Conservation (phyloP, 1,140 invertebrate genomes). For the Bombus confusus region DNA sequence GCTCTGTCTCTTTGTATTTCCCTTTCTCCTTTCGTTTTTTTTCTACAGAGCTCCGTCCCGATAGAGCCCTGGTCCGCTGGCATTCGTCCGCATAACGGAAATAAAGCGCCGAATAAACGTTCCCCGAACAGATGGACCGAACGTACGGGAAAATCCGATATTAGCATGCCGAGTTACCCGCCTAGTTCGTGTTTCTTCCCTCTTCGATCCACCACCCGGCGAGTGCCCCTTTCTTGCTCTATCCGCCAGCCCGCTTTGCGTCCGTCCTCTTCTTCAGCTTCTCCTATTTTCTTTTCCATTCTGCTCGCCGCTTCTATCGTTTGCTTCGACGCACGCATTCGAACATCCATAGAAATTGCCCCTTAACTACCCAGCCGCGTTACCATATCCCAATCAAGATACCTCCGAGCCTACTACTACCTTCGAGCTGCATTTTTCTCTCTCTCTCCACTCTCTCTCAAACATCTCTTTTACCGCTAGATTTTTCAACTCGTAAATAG, state of each 20-base stretch:
- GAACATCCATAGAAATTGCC: constrained; percentile 68
- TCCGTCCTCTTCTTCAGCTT: neutral
- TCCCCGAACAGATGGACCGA: constrained; percentile 65
- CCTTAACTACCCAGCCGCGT: constrained; percentile 57
- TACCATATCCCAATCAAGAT: constrained; percentile 71
- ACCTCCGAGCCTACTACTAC: constrained; percentile 39
- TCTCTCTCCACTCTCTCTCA: neutral
- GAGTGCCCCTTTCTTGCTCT: neutral
- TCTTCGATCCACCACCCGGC: constrained; percentile 41
- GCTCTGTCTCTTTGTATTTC: neutral
- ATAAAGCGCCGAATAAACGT: constrained; percentile 67
- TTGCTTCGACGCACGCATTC: constrained; percentile 54
- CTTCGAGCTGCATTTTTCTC: constrained; percentile 15
- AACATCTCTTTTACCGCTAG: constrained; percentile 10
- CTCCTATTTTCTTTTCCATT: constrained; percentile 31
- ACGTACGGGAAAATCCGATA: constrained; percentile 69
- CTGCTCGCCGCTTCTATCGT: constrained; percentile 22
- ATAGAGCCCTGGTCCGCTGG: constrained; percentile 13
- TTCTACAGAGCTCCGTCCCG: neutral
- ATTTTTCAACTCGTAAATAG: constrained; percentile 49
- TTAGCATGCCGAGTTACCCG: constrained; percentile 68
- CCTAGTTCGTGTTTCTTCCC: constrained; percentile 70
- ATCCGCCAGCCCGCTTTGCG: neutral
- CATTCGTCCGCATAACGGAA: constrained; percentile 58
- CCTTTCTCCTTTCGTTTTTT: accelerated